Conservation (phyloP, 1,140 invertebrate genomes). For the Latrodectus geometricus region DNA sequence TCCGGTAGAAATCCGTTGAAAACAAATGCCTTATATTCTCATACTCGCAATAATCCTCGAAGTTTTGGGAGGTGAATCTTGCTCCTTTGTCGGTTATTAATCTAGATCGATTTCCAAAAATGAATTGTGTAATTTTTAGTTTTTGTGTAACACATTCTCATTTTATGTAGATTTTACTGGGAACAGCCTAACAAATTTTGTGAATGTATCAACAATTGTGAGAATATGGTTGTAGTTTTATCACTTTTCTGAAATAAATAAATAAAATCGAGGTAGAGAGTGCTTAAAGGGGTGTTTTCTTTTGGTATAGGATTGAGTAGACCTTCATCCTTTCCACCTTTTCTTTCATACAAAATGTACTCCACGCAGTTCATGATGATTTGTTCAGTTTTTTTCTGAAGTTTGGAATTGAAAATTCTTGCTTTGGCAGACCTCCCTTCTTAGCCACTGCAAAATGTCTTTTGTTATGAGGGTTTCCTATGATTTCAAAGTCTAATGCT, state of each 20-base stretch:
- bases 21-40: too few relatives aligned
- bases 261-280: constrained; percentile 4
- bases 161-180: constrained; percentile 11
- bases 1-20: too few relatives aligned
- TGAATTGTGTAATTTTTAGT: background rate
- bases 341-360: background rate
- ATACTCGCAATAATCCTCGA: too few relatives aligned
- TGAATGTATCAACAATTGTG: constrained; percentile 21
- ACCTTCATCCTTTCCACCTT: background rate
- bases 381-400: background rate
- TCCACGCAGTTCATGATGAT: background rate
- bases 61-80: background rate
- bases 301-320: constrained; percentile 22
- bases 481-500: background rate
- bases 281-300: background rate
- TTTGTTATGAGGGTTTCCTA: background rate
- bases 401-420: constrained; percentile 21
- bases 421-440: too few relatives aligned
- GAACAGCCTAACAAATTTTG: constrained; percentile 15
- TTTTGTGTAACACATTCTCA: background rate
- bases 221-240: constrained; percentile 30
- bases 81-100: constrained; percentile 15
- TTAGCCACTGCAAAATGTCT: background rate
- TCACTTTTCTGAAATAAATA: background rate
- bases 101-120: background rate